These are phyloP conservation scores for Drosophila sturtevanti DNA, from an alignment of 1,140 invertebrate genomes.

Conservation along the genomic window DNA sequence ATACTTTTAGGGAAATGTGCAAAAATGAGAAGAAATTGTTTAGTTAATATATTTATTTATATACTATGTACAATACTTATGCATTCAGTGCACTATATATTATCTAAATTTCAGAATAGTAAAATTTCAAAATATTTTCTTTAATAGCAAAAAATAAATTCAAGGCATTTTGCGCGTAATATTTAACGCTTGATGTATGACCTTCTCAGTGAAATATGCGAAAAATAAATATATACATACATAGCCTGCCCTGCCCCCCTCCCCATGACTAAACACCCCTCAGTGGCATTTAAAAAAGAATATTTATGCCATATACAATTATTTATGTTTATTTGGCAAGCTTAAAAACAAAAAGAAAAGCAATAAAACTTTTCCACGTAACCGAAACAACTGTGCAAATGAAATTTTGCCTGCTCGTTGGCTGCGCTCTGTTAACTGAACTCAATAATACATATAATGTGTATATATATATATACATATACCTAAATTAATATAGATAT, in stretches of 20 bases:
- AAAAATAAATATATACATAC: constrained; percentile 34
- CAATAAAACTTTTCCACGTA: constrained; percentile 33
- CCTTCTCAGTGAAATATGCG: constrained; percentile 35
- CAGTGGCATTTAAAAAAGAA: constrained; percentile 5
- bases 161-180: background rate
- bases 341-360: constrained; percentile 23
- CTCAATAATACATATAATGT: constrained; percentile 45
- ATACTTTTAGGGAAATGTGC: background rate
- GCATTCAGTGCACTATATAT: too few species aligned
- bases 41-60: too few species aligned
- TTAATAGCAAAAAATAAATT: background rate
- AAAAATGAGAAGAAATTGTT: background rate
- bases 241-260: too few species aligned
- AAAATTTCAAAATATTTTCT: background rate
- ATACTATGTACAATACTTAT: too few species aligned
- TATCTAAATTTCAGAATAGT: background rate
- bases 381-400: constrained; percentile 66
- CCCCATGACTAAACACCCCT: constrained; percentile 15
- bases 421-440: constrained; percentile 20
- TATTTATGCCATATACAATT: constrained; percentile 55
- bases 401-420: constrained; percentile 44
- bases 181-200: background rate
- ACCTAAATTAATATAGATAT: background rate
- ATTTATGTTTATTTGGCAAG: constrained; percentile 47
- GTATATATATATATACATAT: background rate